Conservation (phyloP, 2,888 invertebrate genomes). For the Patella caerulea region DNA sequence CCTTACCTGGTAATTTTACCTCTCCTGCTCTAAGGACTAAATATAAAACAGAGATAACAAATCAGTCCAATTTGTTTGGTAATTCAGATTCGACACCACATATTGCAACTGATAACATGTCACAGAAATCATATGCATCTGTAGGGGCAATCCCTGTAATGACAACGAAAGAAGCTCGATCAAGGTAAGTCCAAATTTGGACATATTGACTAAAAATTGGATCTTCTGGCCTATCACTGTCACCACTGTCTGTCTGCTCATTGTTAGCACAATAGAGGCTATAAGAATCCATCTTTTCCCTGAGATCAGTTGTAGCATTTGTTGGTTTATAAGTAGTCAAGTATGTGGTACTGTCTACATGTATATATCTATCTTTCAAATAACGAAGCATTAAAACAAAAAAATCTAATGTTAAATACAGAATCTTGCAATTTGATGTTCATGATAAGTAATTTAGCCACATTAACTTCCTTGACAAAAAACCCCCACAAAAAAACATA, state of each 20-base stretch:
- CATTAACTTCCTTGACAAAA: no score
- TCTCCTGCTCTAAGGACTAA: constrained; percentile 51
- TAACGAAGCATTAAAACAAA: no score
- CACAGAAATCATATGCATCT: constrained; percentile 50
- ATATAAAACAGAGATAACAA: constrained; percentile 54
- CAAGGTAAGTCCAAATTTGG: constrained; percentile 46
- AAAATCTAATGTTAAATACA: no score
- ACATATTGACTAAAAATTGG: neutral
- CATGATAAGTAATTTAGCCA: no score
- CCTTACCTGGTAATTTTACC: constrained; percentile 50
- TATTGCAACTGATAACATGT: constrained; percentile 31
- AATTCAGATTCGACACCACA: neutral
- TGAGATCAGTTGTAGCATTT: neutral
- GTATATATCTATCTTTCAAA: no score
- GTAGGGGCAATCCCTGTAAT: constrained; percentile 50
- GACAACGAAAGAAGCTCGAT: constrained; percentile 58
- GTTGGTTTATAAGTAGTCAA: no score
- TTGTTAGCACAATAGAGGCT: neutral
- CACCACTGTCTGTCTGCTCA: no score
- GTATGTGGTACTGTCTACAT: no score
- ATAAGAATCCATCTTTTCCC: neutral
- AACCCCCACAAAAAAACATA: no score
- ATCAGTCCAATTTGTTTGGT: constrained; percentile 35
- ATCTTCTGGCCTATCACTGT: neutral
- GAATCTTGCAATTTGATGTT: no score